Conservation (phyloP, 2,113 vertebrate species). For the Amblyornis subalaris region DNA sequence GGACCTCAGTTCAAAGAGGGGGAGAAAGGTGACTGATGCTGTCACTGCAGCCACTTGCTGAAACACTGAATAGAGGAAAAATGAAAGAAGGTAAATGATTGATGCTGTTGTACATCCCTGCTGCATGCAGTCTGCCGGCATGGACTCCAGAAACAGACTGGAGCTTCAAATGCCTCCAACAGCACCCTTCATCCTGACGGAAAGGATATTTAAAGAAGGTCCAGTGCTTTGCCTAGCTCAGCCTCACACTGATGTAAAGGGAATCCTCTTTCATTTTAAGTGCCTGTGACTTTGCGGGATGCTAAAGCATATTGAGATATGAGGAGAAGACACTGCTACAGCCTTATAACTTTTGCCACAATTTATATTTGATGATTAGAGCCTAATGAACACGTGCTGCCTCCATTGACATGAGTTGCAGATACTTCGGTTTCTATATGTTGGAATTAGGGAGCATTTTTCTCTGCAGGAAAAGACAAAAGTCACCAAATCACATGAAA, state of each 20-base stretch:
- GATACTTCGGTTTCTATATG: accelerated
- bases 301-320: neutral
- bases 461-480: neutral
- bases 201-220: neutral
- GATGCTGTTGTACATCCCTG: neutral
- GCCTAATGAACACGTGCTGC: no score
- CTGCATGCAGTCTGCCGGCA: accelerated
- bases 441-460: neutral
- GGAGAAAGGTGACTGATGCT: neutral
- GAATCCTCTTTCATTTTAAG: neutral
- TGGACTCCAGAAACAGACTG: neutral
- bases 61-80: neutral
- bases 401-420: neutral
- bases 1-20: accelerated
- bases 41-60: neutral
- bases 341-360: neutral
- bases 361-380: neutral
- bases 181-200: neutral
- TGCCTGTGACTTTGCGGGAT: neutral
- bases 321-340: neutral
- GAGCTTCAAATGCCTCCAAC: neutral
- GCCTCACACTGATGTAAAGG: neutral
- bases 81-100: accelerated
- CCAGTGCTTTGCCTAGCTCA: accelerated
- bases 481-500: neutral